Percentiles rank a stretch among this genome's conserved stretches.
Evolutionary conservation across 2,113 vertebrate species (phyloP).

Genomic region (Cebus imitator): DNA sequence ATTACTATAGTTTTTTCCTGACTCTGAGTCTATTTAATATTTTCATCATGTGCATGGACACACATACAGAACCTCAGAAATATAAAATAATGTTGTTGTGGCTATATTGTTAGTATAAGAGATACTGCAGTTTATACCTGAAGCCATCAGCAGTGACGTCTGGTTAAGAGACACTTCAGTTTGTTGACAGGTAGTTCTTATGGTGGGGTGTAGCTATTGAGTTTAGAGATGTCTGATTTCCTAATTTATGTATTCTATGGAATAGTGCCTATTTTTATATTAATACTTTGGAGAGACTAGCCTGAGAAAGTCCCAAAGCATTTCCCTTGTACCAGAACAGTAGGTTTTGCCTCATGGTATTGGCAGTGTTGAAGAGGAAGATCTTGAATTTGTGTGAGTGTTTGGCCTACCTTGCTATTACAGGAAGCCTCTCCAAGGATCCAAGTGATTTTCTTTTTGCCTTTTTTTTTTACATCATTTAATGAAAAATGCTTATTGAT

Average conservation of each 20-base stretch:
- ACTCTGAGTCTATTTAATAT: slow-evolving; percentile 2
- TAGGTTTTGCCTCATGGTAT: neutral
- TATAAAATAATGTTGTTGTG: slow-evolving; percentile 21
- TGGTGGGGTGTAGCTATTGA: slow-evolving; percentile 15
- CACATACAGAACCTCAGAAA: neutral
- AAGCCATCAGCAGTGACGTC: neutral
- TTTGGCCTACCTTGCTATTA: neutral
- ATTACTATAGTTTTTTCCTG: neutral
- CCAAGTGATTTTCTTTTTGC: neutral
- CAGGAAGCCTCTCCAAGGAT: neutral
- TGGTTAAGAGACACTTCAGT: neutral
- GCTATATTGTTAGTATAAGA: slow-evolving; percentile 9
- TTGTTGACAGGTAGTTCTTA: neutral
- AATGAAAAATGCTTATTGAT: neutral
- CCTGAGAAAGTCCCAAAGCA: neutral
- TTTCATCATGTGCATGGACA: neutral
- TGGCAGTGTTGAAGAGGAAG: neutral
- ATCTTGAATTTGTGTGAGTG: neutral
- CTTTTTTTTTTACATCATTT: neutral
- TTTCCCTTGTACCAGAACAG: neutral
- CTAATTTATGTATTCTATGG: slow-evolving; percentile 13
- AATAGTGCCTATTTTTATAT: neutral
- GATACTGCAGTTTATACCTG: neutral
- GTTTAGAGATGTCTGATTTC: neutral
- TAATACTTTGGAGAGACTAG: neutral